A percentile compares a stretch with the other conserved stretches of the same genome.
These are phyloP conservation scores for Pristis pectinata DNA, from an alignment of 2,797 vertebrate genomes.

Conservation along the genomic window DNA sequence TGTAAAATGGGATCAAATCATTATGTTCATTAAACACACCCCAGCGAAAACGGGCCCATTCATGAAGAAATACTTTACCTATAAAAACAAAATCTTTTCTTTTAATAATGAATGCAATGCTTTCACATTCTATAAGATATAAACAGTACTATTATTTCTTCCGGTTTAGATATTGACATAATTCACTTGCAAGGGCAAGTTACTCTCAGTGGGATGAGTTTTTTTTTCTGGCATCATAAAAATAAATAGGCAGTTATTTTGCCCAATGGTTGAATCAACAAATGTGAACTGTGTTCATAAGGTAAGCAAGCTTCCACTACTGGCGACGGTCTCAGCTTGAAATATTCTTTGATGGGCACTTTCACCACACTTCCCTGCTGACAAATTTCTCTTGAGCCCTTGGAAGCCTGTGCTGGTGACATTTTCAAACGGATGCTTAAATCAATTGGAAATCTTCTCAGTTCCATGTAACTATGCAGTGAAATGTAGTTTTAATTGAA, in stretches of 20 bases:
- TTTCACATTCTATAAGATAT: background rate
- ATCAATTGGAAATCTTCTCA: too few relatives aligned
- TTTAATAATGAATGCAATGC: background rate
- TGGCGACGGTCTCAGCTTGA: too few relatives aligned
- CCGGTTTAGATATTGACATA: background rate
- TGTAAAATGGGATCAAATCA: conserved; percentile 50
- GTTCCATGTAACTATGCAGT: too few relatives aligned
- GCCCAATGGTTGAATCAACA: too few relatives aligned
- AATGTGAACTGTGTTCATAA: too few relatives aligned
- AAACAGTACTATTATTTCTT: background rate
- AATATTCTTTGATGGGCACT: too few relatives aligned
- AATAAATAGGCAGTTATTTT: background rate
- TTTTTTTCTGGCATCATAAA: background rate
- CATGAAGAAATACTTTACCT: conserved; percentile 57
- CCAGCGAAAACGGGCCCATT: conserved; percentile 59
- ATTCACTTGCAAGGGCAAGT: background rate
- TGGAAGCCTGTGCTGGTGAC: too few relatives aligned
- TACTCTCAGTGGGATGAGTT: background rate
- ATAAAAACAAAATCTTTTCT: conserved; percentile 18
- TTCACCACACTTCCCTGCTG: too few relatives aligned
- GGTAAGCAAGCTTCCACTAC: too few relatives aligned
- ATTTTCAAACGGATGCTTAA: too few relatives aligned
- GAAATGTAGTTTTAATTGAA: too few relatives aligned
- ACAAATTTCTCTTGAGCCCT: too few relatives aligned
- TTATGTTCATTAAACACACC: conserved; percentile 61